Evolutionary conservation across 1,140 invertebrate species (phyloP).

Genomic region (Anastatus disparis): DNA sequence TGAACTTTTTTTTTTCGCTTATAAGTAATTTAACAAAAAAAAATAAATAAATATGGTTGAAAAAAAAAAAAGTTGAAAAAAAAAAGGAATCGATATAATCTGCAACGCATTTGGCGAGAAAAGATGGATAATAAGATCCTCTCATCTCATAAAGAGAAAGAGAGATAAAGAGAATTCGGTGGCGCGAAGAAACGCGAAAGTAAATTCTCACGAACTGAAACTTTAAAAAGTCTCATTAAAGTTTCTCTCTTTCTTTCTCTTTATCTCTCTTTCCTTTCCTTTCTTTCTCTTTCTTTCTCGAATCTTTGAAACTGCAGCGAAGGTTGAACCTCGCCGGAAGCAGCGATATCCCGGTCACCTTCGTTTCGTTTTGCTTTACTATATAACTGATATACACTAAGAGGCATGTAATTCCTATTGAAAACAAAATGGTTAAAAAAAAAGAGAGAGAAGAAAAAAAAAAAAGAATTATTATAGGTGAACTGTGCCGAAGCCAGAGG

Average conservation of each 20-base stretch:
- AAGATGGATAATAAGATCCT: conserved; percentile 28
- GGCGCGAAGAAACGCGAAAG: conserved; percentile 42
- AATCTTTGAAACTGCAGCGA: conserved; percentile 20
- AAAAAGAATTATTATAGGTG: too few species aligned
- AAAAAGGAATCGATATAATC: too few species aligned
- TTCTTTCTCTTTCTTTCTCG: background rate
- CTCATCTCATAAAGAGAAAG: too few species aligned
- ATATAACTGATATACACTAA: too few species aligned
- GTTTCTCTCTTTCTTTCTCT: conserved; percentile 23
- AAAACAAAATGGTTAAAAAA: too few species aligned
- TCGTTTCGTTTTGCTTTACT: too few species aligned
- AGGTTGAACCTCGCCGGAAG: conserved; percentile 43
- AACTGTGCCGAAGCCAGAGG: conserved; percentile 15
- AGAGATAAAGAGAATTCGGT: conserved; percentile 32
- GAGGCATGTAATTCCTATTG: conserved; percentile 30
- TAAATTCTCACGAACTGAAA: conserved; percentile 39
- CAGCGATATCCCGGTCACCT: conserved; percentile 48
- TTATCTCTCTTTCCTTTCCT: background rate
- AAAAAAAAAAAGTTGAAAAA: too few species aligned
- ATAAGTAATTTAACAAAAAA: too few species aligned
- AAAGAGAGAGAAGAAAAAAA: too few species aligned
- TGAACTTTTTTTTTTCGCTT: too few species aligned
- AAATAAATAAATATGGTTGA: too few species aligned
- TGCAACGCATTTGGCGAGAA: too few species aligned
- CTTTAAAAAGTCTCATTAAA: conserved; percentile 30